phyloP scores from a whole-genome alignment of 2,797 vertebrate genomes.

The Monodelphis domestica region DNA sequence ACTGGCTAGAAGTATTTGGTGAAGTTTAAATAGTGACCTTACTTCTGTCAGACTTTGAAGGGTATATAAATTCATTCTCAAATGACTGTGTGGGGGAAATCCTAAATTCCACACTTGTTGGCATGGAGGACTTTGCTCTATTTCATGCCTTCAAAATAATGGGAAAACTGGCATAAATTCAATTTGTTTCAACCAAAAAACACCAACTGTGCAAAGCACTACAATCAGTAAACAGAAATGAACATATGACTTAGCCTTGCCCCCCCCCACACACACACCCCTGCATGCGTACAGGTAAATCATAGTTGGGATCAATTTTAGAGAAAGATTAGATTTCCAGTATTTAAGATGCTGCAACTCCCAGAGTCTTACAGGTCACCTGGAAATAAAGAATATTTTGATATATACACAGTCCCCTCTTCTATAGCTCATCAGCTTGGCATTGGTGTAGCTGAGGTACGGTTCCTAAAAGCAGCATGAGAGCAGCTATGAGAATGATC shows the following conservation, averaged over 20 bases:
- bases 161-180: neutral
- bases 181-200: neutral
- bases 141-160: neutral
- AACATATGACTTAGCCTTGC: slow-evolving; percentile 5
- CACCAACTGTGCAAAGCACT: neutral
- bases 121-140: neutral
- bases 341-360: neutral
- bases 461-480: neutral
- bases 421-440: neutral
- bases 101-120: neutral
- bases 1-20: neutral
- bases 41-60: slow-evolving; percentile 33
- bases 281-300: slow-evolving; percentile 20
- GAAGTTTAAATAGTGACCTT: slow-evolving; percentile 37
- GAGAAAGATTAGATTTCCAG: neutral
- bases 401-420: neutral
- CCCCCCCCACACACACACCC: neutral
- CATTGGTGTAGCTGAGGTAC: neutral
- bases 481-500: neutral
- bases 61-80: slow-evolving; percentile 36
- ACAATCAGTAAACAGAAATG: neutral
- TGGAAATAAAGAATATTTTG: neutral
- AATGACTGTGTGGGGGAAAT: neutral
- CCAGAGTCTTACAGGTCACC: neutral
- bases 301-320: neutral